Conservation (phyloP, 2,888 invertebrate genomes). For the Steinernema hermaphroditum region DNA sequence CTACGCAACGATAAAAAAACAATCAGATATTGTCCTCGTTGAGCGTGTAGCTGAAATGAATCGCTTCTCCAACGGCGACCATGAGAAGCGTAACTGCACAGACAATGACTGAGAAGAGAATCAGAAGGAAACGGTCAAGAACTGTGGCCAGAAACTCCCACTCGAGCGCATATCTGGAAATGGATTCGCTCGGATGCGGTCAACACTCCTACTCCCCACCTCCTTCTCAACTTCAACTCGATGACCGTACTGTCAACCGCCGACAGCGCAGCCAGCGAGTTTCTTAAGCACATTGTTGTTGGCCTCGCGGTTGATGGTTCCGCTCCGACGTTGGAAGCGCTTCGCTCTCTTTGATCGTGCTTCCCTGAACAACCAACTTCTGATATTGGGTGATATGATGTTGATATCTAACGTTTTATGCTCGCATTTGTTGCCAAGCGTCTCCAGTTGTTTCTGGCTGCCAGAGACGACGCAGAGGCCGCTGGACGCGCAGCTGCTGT, state of each 20-base stretch:
- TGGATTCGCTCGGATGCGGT: neutral
- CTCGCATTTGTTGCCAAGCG: conserved; percentile 50
- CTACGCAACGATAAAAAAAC: neutral
- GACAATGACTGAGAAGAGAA: conserved; percentile 58
- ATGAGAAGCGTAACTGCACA: conserved; percentile 62
- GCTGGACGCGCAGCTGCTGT: neutral
- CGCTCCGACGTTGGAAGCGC: neutral
- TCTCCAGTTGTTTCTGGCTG: conserved; percentile 54
- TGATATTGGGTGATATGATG: no score
- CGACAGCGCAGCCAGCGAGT: conserved; percentile 13
- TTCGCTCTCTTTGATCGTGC: conserved; percentile 4
- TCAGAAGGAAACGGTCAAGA: conserved; percentile 56
- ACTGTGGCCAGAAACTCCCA: conserved; percentile 63
- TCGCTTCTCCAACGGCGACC: conserved; percentile 64
- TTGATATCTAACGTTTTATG: conserved; percentile 42
- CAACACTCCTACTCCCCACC: neutral
- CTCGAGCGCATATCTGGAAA: conserved; percentile 56
- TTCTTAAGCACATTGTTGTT: neutral
- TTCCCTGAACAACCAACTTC: neutral
- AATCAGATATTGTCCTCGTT: conserved; percentile 34
- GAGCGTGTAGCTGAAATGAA: conserved; percentile 61
- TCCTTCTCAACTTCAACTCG: conserved; percentile 16
- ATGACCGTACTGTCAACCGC: conserved; percentile 15
- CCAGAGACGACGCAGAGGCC: conserved; percentile 34
- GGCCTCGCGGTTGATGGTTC: neutral